A percentile compares a stretch with the other conserved stretches of the same genome.
Conservation (phyloP, 2,797 vertebrate species). For the Choloepus didactylus region DNA sequence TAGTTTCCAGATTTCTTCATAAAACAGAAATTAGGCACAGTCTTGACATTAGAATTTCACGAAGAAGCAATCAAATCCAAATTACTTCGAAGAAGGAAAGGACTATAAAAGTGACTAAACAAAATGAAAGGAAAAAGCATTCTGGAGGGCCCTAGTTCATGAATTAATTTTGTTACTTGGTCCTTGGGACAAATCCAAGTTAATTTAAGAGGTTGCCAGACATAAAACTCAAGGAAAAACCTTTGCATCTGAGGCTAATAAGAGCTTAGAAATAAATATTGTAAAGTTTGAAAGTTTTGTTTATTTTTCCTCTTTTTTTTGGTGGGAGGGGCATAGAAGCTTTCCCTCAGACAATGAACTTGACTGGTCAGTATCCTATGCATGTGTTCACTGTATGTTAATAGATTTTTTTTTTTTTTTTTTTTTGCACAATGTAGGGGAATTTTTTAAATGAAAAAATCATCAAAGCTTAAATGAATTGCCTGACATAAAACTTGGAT, state of each 20-base stretch:
- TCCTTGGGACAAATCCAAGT: constrained; percentile 77
- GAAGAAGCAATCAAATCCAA: constrained; percentile 85
- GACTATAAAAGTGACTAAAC: constrained; percentile 82
- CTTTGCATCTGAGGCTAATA: constrained; percentile 59
- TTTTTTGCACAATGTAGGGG: neutral
- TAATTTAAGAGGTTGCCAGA: constrained; percentile 78
- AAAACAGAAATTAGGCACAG: constrained; percentile 85
- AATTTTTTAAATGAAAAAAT: constrained; percentile 80
- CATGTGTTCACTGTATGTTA: constrained; percentile 34
- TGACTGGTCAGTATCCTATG: neutral
- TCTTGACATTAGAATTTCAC: constrained; percentile 85
- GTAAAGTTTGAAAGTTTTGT: constrained; percentile 75
- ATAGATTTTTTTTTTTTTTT: neutral
- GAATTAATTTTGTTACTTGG: constrained; percentile 82
- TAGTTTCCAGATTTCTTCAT: constrained; percentile 85
- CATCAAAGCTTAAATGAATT: constrained; percentile 77
- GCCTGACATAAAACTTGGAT: constrained; percentile 76
- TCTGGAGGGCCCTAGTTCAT: constrained; percentile 67
- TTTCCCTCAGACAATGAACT: constrained; percentile 40
- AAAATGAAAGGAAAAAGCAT: constrained; percentile 73
- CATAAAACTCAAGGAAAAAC: constrained; percentile 67
- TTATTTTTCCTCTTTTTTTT: constrained; percentile 47
- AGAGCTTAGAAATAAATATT: constrained; percentile 62
- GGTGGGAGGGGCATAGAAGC: neutral
- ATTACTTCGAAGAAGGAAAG: constrained; percentile 83